Percentiles rank a stretch among this genome's conserved stretches.
These are phyloP conservation scores for Paragorgia papillata DNA, from an alignment of 92 coral and sea anemone species.

Conservation along the genomic window DNA sequence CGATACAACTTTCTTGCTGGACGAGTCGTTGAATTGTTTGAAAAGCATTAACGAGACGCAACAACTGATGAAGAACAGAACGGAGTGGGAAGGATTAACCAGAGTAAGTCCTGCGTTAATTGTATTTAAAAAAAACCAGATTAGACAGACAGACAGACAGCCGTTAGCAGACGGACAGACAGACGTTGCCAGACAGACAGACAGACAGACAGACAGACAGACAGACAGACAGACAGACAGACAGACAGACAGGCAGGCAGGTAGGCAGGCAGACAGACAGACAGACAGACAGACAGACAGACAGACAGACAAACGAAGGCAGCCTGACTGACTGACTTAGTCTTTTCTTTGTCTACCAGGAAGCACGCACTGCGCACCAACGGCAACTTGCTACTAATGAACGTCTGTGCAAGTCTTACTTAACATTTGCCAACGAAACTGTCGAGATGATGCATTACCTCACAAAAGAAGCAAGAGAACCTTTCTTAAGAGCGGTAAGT, in stretches of 20 bases:
- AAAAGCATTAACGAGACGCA: constrained; percentile 96
- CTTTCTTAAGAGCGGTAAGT: constrained; percentile 92
- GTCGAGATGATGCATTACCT: constrained; percentile 95
- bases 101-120: constrained; percentile 75
- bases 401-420: constrained; percentile 92
- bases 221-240: neutral
- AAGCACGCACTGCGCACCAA: constrained; percentile 82
- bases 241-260: neutral
- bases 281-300: neutral
- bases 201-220: neutral
- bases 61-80: constrained; percentile 81
- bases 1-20: constrained; percentile 88
- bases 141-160: too few relatives aligned
- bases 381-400: constrained; percentile 91
- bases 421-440: constrained; percentile 95
- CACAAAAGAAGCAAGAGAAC: constrained; percentile 78
- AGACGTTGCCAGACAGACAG: too few relatives aligned
- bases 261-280: neutral
- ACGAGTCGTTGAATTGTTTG: constrained; percentile 88
- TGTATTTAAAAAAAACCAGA: too few relatives aligned
- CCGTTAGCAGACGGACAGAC: too few relatives aligned
- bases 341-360: constrained; percentile 50
- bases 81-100: constrained; percentile 88
- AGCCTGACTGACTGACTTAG: too few relatives aligned
- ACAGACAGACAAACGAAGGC: too few relatives aligned